Conservation (phyloP, 2,113 vertebrate genomes). For the Empidonax alnorum region DNA sequence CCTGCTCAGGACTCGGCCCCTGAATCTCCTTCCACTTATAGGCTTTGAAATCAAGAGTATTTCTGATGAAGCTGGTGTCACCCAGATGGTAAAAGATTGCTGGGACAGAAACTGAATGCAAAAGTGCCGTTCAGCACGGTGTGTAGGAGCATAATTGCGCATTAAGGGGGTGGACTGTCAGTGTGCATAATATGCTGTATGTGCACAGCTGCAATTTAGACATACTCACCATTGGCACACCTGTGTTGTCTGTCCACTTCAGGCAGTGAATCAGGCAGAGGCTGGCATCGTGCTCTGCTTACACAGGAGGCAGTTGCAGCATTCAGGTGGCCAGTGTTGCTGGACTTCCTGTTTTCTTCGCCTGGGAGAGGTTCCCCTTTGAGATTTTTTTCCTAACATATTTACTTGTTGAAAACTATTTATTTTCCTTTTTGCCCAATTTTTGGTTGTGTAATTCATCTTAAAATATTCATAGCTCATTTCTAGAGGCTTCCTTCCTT, state of each 20-base stretch:
- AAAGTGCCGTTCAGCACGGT: not conserved
- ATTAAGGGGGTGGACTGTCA: not conserved
- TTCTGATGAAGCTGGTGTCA: not conserved
- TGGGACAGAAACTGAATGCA: not conserved
- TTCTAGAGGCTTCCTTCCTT: not conserved
- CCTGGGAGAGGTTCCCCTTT: not conserved
- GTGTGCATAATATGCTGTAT: rapidly evolving
- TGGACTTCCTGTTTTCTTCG: not conserved
- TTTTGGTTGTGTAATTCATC: not conserved
- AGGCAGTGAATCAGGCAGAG: not conserved
- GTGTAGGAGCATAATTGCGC: not conserved
- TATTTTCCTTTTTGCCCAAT: not conserved
- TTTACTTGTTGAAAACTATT: not conserved
- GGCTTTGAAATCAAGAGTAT: not conserved
- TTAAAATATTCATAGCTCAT: not conserved
- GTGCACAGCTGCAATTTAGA: not conserved
- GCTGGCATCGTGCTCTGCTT: not conserved
- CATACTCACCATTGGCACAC: rapidly evolving
- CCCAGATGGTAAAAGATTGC: not conserved
- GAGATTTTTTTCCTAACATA: not conserved
- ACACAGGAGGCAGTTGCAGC: not conserved
- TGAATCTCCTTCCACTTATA: not conserved
- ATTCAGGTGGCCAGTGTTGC: not conserved
- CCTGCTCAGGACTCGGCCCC: not conserved
- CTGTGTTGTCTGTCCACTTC: not conserved